Conservation (phyloP, 2,888 invertebrate genomes). For the Drosophila fungiperda region DNA sequence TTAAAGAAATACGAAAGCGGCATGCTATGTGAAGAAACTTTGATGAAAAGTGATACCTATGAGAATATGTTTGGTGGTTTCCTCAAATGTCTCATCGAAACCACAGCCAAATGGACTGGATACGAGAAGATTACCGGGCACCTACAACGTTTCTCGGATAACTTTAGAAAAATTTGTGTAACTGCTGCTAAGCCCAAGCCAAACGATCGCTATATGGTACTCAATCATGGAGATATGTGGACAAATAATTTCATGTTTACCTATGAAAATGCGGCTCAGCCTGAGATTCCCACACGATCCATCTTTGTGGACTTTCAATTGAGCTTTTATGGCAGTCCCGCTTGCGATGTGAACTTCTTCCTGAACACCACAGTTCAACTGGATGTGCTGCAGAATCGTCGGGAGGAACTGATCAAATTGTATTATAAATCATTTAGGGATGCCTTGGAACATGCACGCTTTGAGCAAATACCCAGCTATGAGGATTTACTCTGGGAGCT, state of each 20-base stretch:
- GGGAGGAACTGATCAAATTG: conserved; percentile 68
- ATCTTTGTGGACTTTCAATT: conserved; percentile 83
- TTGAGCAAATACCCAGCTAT: conserved; percentile 70
- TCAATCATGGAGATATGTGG: conserved; percentile 87
- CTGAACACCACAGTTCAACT: conserved; percentile 73
- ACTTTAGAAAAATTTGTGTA: conserved; percentile 56
- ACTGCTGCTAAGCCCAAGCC: conserved; percentile 56
- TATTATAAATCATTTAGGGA: conserved; percentile 71
- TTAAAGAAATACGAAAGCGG: conserved; percentile 56
- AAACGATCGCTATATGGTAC: conserved; percentile 80
- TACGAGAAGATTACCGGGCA: conserved; percentile 84
- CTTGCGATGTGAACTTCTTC: conserved; percentile 82
- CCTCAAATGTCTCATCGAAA: conserved; percentile 70
- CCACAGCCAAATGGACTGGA: conserved; percentile 84
- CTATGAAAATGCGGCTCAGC: conserved; percentile 74
- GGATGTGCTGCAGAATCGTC: conserved; percentile 60
- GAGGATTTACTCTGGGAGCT: conserved; percentile 76
- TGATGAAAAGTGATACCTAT: conserved; percentile 59
- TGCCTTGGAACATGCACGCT: conserved; percentile 70
- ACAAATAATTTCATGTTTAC: conserved; percentile 86
- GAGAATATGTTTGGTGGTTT: conserved; percentile 67
- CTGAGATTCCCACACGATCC: conserved; percentile 70
- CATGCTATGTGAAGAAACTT: conserved; percentile 61
- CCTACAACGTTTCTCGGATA: conserved; percentile 65
- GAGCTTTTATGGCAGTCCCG: conserved; percentile 77